phyloP scores from a whole-genome alignment of 92 coral and sea anemone genomes.

The Epizoanthus scotinus region DNA sequence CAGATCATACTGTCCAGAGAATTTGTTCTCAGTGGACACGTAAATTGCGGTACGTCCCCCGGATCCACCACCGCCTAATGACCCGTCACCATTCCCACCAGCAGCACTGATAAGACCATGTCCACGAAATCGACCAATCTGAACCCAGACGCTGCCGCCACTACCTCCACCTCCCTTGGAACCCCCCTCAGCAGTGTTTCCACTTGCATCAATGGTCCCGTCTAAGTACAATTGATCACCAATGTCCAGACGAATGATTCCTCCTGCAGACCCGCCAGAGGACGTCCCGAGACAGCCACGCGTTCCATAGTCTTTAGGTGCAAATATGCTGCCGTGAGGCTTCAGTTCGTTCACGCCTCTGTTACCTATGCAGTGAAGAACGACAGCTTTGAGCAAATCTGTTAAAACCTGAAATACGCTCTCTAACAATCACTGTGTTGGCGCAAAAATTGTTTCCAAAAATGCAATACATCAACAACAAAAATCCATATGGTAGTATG shows the following conservation, averaged over 20 bases:
- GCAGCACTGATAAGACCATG: constrained; percentile 49
- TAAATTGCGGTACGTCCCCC: constrained; percentile 69
- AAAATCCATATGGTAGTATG: too few relatives aligned
- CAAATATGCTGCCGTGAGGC: constrained; percentile 64
- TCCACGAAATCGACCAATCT: constrained; percentile 51
- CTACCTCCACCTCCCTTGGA: constrained; percentile 70
- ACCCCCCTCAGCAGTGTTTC: constrained; percentile 35
- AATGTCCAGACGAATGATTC: constrained; percentile 45
- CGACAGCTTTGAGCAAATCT: too few relatives aligned
- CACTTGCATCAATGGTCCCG: constrained; percentile 46
- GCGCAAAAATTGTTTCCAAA: too few relatives aligned
- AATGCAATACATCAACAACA: too few relatives aligned
- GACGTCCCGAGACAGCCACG: constrained; percentile 53
- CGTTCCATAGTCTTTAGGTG: constrained; percentile 58
- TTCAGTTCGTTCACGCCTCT: constrained; percentile 17
- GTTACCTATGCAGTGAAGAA: background rate
- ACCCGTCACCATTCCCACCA: constrained; percentile 58
- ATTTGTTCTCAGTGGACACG: constrained; percentile 43
- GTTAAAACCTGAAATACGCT: too few relatives aligned
- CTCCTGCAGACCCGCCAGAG: constrained; percentile 65
- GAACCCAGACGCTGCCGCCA: constrained; percentile 65
- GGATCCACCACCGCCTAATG: constrained; percentile 59
- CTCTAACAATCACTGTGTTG: too few relatives aligned
- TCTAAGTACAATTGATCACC: constrained; percentile 66
- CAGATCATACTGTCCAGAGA: constrained; percentile 44